Conservation (phyloP, 2,888 invertebrate species). For the Protonemura montana region DNA sequence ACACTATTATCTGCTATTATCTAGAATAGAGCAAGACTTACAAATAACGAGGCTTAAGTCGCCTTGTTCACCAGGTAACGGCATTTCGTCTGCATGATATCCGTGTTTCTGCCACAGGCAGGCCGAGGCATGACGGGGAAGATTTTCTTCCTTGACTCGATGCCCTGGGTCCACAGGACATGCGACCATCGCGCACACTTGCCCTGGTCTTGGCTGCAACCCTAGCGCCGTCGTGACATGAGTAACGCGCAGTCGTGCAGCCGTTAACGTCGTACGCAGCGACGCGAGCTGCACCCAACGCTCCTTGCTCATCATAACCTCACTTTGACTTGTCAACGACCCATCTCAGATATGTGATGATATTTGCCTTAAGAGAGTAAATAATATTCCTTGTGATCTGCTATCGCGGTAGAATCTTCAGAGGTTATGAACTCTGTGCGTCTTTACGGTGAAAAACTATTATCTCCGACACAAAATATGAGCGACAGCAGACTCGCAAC, state of each 20-base stretch:
- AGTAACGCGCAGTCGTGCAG: background rate
- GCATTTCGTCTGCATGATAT: constrained; percentile 59
- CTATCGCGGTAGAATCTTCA: too few species aligned
- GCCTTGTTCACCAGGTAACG: constrained; percentile 56
- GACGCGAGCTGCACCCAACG: background rate
- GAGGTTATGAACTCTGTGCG: too few species aligned
- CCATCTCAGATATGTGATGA: too few species aligned
- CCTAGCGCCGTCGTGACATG: background rate
- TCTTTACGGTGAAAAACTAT: too few species aligned
- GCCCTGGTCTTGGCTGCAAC: background rate
- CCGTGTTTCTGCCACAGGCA: constrained; percentile 62
- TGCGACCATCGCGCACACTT: constrained; percentile 51
- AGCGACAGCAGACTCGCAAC: too few species aligned
- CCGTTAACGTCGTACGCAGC: background rate
- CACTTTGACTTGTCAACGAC: background rate
- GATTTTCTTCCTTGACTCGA: constrained; percentile 57
- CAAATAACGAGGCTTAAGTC: background rate
- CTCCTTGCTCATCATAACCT: background rate
- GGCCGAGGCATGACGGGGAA: constrained; percentile 59
- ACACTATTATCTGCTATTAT: background rate
- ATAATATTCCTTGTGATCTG: too few species aligned
- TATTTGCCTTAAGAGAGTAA: too few species aligned
- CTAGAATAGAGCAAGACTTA: background rate
- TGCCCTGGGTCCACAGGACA: constrained; percentile 62
- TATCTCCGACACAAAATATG: too few species aligned